These are phyloP conservation scores for Drymodes brunneopygia DNA, from an alignment of 2,113 vertebrate species.

Conservation along the genomic window DNA sequence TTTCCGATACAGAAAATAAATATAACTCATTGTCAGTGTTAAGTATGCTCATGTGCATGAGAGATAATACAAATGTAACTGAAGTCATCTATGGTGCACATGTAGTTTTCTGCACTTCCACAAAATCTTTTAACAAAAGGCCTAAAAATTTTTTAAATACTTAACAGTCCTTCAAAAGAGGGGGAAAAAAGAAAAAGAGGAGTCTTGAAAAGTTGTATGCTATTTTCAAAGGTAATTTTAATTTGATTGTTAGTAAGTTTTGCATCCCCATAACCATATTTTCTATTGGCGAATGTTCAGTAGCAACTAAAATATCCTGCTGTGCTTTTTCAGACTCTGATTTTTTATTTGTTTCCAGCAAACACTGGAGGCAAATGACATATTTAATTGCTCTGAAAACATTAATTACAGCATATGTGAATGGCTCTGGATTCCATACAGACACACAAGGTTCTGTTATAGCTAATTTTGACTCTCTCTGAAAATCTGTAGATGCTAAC, in stretches of 20 bases:
- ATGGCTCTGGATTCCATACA: background rate
- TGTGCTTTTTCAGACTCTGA: background rate
- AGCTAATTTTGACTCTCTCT: background rate
- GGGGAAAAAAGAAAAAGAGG: background rate
- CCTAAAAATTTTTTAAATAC: background rate
- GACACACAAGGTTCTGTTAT: background rate
- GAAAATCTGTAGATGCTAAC: conserved; percentile 2
- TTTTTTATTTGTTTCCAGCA: conserved; percentile 31
- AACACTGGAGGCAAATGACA: conserved; percentile 6
- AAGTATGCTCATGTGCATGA: background rate
- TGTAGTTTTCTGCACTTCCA: background rate
- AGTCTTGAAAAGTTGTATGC: background rate
- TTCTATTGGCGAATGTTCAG: background rate
- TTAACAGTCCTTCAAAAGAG: background rate
- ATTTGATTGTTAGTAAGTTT: background rate
- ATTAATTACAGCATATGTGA: conserved; percentile 2
- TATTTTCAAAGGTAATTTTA: background rate
- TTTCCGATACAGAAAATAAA: background rate
- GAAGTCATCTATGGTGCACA: background rate
- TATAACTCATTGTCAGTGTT: background rate
- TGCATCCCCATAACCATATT: background rate
- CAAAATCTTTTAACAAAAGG: background rate
- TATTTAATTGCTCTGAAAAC: conserved; percentile 40
- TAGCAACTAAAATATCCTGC: background rate
- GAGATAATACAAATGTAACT: background rate